Evolutionary conservation across 2,888 invertebrate genomes (phyloP), one percentile per base, ranked within the genome.

Genomic region (Tridacna gigas): DNA sequence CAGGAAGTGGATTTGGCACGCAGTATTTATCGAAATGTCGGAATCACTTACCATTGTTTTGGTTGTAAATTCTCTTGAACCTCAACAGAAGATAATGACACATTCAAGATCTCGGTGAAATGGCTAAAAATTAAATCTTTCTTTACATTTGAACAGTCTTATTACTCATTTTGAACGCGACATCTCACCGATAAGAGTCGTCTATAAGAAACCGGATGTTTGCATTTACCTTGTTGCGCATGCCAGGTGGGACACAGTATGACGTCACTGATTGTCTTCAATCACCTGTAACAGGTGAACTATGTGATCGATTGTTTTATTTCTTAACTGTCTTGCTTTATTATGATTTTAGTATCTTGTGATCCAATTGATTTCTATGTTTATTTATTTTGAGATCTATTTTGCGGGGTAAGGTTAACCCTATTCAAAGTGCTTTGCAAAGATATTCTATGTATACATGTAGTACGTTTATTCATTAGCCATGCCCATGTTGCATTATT

Each of bases 281-380:
- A 71, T 71, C 51, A 71, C 71, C 71, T 71, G 48, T 20, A 51
- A 71, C 71, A 71, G 71, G 71, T 71, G 47, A 71, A 18, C 22
- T 5, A 45, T 20, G 45, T 25, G 71, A 71, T 71, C 71, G 71
- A 71, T 71, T n/a, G 5, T 37, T 9, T 26, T 15, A 18, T 37
- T 15, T 37, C 1, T 22, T 13, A 37, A 67, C 15, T 67, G 28
- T 20, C 28, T 20, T 67, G 2, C n/a, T 12, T 26, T 26, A 67
- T 37, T 18, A 37, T 28, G n/a, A 37, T 67, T 20, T 67, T 18
- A 37, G 25, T 67, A 28, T 37, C 25, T 67, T 37, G 12, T 7
- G 22, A 9, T 1, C 25, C 25, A 9, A 12, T 63, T 13, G 63
- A 63, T 20, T 25, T 63, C n/a, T 4, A 56, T 56, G n/a, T 56